A percentile compares a stretch with the other conserved stretches of the same genome.
phyloP scores from a whole-genome alignment of 2,113 vertebrate species.

The Paradoxurus hermaphroditus region DNA sequence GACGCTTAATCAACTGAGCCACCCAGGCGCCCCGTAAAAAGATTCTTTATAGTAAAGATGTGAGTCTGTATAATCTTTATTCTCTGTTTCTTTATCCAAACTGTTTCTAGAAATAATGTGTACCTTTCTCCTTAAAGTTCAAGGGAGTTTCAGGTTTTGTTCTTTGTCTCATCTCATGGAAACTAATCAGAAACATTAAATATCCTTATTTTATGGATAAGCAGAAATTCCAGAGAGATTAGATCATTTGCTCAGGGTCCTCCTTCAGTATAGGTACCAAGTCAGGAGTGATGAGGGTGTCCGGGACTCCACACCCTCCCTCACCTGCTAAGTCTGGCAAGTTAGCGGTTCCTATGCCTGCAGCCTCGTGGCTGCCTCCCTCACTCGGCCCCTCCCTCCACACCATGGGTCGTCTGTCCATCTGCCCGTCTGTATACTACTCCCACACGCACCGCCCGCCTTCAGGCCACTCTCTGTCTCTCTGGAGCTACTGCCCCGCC shows the following conservation, averaged over 20 bases:
- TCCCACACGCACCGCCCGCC: neutral
- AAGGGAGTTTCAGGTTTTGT: neutral
- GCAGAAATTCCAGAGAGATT: neutral
- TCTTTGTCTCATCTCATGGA: neutral
- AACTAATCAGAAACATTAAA: neutral
- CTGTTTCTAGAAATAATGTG: neutral
- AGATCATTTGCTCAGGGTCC: neutral
- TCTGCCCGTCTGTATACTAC: neutral
- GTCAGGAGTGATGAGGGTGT: neutral
- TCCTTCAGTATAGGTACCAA: neutral
- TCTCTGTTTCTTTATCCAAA: neutral
- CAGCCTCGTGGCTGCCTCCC: neutral
- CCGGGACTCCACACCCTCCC: neutral
- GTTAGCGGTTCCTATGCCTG: neutral
- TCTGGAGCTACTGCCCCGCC: neutral
- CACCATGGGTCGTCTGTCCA: accelerated
- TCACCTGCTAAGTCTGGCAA: neutral
- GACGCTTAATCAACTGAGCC: no score
- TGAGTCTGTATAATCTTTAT: neutral
- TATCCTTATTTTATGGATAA: neutral
- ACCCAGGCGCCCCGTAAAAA: no score
- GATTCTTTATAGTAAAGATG: neutral
- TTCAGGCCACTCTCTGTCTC: neutral
- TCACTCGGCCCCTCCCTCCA: neutral
- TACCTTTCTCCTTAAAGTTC: neutral